phyloP scores from a whole-genome alignment of 2,113 vertebrate genomes.

The Melierax canorus region DNA sequence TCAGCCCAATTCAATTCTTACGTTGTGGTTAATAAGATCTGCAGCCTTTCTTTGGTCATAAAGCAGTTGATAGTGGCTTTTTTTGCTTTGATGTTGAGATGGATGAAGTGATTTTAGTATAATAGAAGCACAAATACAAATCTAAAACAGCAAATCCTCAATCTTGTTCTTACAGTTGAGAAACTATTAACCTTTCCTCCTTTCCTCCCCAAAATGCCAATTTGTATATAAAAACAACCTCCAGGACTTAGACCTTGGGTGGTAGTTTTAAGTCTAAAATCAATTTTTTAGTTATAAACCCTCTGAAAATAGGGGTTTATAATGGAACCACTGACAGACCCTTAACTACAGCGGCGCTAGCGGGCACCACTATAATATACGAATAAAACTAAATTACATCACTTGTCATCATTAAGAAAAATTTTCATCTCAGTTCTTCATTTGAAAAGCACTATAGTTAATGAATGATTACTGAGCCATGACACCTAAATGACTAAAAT shows the following conservation, averaged over 20 bases:
- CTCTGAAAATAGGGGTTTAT: constrained; percentile 13
- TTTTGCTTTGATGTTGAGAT: neutral
- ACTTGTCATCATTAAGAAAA: constrained; percentile 80
- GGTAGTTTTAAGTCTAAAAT: constrained; percentile 60
- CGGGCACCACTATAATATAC: constrained; percentile 57
- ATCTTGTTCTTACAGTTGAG: constrained; percentile 14
- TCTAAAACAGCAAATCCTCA: neutral
- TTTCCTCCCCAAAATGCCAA: constrained; percentile 37
- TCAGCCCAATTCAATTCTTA: neutral
- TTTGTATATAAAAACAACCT: constrained; percentile 69
- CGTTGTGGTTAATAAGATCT: neutral
- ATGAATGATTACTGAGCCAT: constrained; percentile 80
- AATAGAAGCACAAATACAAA: constrained; percentile 17
- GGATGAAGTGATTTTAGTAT: neutral
- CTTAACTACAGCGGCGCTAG: constrained; percentile 60
- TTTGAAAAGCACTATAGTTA: constrained; percentile 77
- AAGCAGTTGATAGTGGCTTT: neutral
- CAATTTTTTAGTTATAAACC: constrained; percentile 66
- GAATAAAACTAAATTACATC: constrained; percentile 78
- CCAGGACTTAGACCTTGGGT: constrained; percentile 32
- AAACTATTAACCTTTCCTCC: constrained; percentile 41
- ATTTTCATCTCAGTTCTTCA: constrained; percentile 76
- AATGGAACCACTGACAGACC: constrained; percentile 63
- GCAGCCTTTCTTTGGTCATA: neutral
- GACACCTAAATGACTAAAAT: constrained; percentile 79